phyloP scores from a whole-genome alignment of 2,888 invertebrate species.

The Achlya flavicornis region DNA sequence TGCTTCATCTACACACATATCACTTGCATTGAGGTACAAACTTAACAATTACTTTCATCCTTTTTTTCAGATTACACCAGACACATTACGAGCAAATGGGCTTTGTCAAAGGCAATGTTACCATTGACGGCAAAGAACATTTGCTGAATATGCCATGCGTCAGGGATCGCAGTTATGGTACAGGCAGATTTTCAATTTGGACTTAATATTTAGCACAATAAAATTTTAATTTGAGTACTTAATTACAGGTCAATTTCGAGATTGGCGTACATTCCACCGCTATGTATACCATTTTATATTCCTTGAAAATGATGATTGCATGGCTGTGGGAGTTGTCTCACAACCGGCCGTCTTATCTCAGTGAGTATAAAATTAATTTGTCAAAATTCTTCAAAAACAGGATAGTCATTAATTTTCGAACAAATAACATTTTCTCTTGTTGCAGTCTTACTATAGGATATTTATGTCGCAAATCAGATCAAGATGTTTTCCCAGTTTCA shows the following conservation, averaged over 20 bases:
- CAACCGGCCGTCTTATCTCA: slow-evolving; percentile 85
- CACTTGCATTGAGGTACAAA: too few species aligned
- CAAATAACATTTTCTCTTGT: slow-evolving; percentile 22
- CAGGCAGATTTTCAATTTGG: slow-evolving; percentile 15
- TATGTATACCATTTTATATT: slow-evolving; percentile 88
- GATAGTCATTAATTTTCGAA: not conserved
- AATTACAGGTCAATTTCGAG: slow-evolving; percentile 78
- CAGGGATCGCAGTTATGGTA: slow-evolving; percentile 88
- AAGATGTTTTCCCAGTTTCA: slow-evolving; percentile 72
- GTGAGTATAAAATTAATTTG: slow-evolving; percentile 58
- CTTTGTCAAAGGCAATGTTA: slow-evolving; percentile 79
- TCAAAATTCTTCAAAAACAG: not conserved
- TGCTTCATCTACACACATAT: too few species aligned
- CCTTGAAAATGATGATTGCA: slow-evolving; percentile 87
- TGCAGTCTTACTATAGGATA: slow-evolving; percentile 86
- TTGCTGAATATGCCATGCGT: slow-evolving; percentile 84
- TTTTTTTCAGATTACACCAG: slow-evolving; percentile 85
- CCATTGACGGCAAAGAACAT: slow-evolving; percentile 78
- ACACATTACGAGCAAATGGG: slow-evolving; percentile 92
- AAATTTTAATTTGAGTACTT: not conserved
- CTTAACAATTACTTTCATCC: too few species aligned
- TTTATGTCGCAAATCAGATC: slow-evolving; percentile 77
- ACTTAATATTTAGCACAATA: not conserved
- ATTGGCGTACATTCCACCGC: slow-evolving; percentile 87
- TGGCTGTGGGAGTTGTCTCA: slow-evolving; percentile 86